These are phyloP conservation scores for Schizothorax lantsangensis DNA, from an alignment of 2,797 vertebrate genomes.

Conservation along the genomic window DNA sequence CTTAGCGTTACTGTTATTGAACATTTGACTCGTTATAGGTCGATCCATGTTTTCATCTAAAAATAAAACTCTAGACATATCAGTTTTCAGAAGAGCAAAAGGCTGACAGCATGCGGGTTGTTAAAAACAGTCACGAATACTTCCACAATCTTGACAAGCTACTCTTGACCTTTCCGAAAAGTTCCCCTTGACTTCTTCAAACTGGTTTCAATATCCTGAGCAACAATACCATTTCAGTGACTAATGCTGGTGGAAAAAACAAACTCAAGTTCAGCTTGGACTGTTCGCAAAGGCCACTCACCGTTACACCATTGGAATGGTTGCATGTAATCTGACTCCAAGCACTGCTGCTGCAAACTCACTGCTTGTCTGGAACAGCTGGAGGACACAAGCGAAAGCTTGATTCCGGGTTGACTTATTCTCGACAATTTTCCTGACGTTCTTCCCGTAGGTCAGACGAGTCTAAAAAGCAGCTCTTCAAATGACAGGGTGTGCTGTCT, in stretches of 20 bases:
- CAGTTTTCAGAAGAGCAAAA: constrained; percentile 10
- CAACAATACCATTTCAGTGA: not conserved
- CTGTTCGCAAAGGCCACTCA: constrained; percentile 67
- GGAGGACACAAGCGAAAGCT: constrained; percentile 52
- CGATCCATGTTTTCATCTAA: constrained; percentile 27
- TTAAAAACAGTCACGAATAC: not conserved
- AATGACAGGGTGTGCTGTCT: constrained; percentile 50
- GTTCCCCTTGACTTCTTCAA: constrained; percentile 37
- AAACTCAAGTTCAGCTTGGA: constrained; percentile 9
- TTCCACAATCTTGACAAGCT: constrained; percentile 1
- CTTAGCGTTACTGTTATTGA: not conserved
- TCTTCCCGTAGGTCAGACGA: not conserved
- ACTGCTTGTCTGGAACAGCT: constrained; percentile 68
- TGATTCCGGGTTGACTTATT: constrained; percentile 2
- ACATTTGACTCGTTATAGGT: not conserved
- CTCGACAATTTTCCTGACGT: not conserved
- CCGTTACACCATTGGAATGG: constrained; percentile 87
- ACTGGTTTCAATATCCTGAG: constrained; percentile 1
- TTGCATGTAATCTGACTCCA: constrained; percentile 84
- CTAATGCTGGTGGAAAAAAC: not conserved
- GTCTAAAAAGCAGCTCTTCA: not conserved
- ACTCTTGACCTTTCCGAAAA: constrained; percentile 14
- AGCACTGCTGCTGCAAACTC: constrained; percentile 72
- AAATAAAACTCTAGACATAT: constrained; percentile 35
- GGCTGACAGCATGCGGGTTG: constrained; percentile 1